phyloP scores from a whole-genome alignment of 23 tunicate genomes.

The Ciona savignyi region DNA sequence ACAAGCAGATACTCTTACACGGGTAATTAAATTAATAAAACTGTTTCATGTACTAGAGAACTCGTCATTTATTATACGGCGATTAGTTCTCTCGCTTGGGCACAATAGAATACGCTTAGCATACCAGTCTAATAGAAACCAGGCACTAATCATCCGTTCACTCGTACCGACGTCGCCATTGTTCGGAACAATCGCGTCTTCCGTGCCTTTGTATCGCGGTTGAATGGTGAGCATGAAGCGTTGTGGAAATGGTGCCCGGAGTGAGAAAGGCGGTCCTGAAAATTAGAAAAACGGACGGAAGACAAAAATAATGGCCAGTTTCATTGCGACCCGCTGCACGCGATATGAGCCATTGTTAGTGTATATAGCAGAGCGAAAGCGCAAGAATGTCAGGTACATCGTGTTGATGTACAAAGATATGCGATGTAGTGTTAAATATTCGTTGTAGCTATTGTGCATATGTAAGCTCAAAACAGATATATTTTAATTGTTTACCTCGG shows the following conservation, averaged over 20 bases:
- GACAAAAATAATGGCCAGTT: background rate
- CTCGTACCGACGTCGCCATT: background rate
- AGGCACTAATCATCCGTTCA: background rate
- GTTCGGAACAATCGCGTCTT: background rate
- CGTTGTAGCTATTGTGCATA: no score
- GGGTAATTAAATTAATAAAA: background rate
- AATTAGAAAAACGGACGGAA: conserved; percentile 1
- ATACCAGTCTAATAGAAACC: background rate
- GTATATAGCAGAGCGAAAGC: background rate
- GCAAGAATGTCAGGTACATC: background rate
- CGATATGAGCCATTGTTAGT: background rate
- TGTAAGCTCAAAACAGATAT: no score
- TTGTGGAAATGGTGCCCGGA: background rate
- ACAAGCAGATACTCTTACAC: background rate
- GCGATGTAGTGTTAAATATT: no score
- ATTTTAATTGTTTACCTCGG: no score
- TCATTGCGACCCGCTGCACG: background rate
- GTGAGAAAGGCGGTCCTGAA: background rate
- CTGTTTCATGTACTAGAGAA: background rate
- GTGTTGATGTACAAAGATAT: no score
- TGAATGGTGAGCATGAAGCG: background rate
- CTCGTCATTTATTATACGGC: background rate
- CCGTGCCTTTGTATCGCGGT: background rate
- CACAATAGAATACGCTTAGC: background rate
- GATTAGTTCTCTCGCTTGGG: background rate